A percentile compares a stretch with the other conserved stretches of the same genome.
These are phyloP conservation scores for Catonia carolina DNA, from an alignment of 2,888 invertebrate genomes.

Conservation along the genomic window DNA sequence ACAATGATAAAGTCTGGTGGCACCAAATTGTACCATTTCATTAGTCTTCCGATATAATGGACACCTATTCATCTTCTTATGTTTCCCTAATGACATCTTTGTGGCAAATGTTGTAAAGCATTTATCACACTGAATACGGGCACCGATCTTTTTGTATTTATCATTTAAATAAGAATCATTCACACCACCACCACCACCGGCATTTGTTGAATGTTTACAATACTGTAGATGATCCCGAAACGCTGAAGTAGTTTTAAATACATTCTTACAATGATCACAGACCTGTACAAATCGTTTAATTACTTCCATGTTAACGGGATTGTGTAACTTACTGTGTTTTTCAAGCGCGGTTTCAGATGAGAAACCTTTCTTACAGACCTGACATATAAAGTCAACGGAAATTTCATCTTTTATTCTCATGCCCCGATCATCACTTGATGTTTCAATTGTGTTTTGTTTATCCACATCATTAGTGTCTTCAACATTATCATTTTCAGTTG, in stretches of 20 bases:
- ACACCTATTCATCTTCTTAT: not conserved
- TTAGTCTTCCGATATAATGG: not conserved
- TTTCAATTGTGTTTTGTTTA: too few species aligned
- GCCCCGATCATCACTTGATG: not conserved
- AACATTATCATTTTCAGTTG: not conserved
- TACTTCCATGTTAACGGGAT: conserved; percentile 3
- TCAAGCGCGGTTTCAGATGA: conserved; percentile 17
- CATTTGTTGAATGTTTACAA: not conserved
- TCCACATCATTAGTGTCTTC: not conserved
- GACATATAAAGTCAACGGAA: conserved; percentile 14
- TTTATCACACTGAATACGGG: not conserved
- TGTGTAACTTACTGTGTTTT: conserved; percentile 18
- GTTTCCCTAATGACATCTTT: not conserved
- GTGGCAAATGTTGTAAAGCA: not conserved
- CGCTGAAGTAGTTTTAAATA: conserved; percentile 1
- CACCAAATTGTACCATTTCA: conserved; percentile 6
- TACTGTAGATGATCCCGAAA: conserved; percentile 1
- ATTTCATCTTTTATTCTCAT: too few species aligned
- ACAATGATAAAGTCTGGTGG: conserved; percentile 12
- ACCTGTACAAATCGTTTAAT: conserved; percentile 1
- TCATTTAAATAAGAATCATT: not conserved
- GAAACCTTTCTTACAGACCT: conserved; percentile 21
- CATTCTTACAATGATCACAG: conserved; percentile 1
- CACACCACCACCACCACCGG: not conserved
- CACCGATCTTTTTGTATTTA: not conserved